Base-by-base conservation (phyloP, 2,888 invertebrate species). In the Mesorhabditis belari region DNA sequence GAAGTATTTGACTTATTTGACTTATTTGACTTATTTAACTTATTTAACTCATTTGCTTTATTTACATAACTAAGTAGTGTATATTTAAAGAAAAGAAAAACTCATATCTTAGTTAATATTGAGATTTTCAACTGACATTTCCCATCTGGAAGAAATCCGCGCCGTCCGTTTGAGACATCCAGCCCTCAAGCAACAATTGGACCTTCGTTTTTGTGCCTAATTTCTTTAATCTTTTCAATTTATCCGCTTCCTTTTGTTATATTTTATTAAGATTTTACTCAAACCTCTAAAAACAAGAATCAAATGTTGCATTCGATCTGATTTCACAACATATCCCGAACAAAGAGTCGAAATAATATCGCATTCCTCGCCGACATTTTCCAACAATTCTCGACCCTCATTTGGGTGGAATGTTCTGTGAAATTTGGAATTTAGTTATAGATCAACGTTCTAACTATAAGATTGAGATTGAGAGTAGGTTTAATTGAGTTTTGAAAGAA, bases 61-160 rank as follows among this genome's bases (percentile, higher is more conserved):
- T 35, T 17, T 35, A 6, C 17, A 35, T 6, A 6, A 12, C 35
- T 25, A 19, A 19, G 3, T 51, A 23, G 28, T 2, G 24, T 6
- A 19, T 26, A 4, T 12, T 51, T 6, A 51, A 51, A 6, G 21
- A 51, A 26, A n/a, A n/a, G n/a, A n/a, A n/a, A n/a, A n/a, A n/a
- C n/a, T n/a, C n/a, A n/a, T n/a, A n/a, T n/a, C n/a, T n/a, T n/a
- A n/a, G n/a, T n/a, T n/a, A n/a, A n/a, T n/a, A n/a, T n/a, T n/a
- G n/a, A n/a, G n/a, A n/a, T n/a, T n/a, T n/a, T n/a, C 26, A 26
- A 26, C 60, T 63, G 26, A 76, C 77, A 57, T 74, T 70, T 52
- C 78, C 78, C 65, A 74, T 67, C 12, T 72, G 76, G 58, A 71
- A 75, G 56, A 78, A 78, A 55, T 77, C 74, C 17, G 65, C 53